Evolutionary conservation across 2,113 vertebrate species (phyloP).

Genomic region (Tringa solitaria): DNA sequence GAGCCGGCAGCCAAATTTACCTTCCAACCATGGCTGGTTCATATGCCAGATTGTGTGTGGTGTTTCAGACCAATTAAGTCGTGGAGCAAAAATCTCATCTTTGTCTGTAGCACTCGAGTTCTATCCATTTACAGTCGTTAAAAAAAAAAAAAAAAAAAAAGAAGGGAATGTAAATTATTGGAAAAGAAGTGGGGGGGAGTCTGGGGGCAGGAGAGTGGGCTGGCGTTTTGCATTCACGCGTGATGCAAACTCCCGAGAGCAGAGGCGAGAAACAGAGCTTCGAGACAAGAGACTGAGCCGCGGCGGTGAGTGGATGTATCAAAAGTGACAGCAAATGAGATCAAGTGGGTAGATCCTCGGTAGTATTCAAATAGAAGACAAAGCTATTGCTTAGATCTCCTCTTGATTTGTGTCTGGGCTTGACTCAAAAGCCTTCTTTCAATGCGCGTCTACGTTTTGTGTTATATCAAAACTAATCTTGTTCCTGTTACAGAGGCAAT

Average conservation of each 20-base stretch:
- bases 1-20: neutral
- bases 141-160: neutral
- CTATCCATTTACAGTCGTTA: neutral
- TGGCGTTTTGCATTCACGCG: neutral
- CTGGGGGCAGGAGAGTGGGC: neutral
- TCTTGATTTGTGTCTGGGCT: neutral
- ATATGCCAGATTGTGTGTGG: neutral
- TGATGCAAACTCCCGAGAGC: neutral
- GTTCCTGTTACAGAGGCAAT: neutral
- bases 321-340: neutral
- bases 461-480: neutral
- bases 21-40: neutral
- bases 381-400: neutral
- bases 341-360: neutral
- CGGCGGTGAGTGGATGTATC: neutral
- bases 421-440: neutral
- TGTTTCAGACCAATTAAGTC: neutral
- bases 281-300: neutral
- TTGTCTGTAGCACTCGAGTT: neutral
- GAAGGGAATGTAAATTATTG: neutral
- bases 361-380: neutral
- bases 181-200: fast-evolving
- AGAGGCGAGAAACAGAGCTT: neutral
- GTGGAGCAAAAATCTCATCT: neutral
- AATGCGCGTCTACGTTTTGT: neutral